These are phyloP conservation scores for Perognathus longimembris DNA, from an alignment of 2,113 vertebrate species.

Conservation along the genomic window DNA sequence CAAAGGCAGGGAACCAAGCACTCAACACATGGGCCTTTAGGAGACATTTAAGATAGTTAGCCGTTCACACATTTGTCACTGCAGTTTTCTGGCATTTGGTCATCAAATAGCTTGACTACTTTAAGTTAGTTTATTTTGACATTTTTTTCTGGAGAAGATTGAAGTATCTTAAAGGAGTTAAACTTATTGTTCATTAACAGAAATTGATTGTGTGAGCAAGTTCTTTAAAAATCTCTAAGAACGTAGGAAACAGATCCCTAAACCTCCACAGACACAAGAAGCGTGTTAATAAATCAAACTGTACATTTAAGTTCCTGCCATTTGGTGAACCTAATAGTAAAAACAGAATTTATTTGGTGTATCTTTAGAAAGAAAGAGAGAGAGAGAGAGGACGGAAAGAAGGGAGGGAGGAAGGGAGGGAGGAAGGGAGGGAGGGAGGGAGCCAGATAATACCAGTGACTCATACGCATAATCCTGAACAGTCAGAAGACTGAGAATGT, in stretches of 20 bases:
- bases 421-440: too few species aligned
- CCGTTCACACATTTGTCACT: background rate
- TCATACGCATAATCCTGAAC: too few species aligned
- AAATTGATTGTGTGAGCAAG: background rate
- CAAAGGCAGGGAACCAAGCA: too few species aligned
- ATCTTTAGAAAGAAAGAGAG: background rate
- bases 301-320: background rate
- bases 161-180: background rate
- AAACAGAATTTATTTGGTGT: background rate
- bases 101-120: background rate
- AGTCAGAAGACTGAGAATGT: too few species aligned
- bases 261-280: background rate
- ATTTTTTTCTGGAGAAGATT: background rate
- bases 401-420: too few species aligned
- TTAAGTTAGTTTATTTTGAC: conserved; percentile 19
- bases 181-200: background rate
- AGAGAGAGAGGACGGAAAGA: too few species aligned
- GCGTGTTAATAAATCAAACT: background rate
- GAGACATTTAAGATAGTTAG: background rate
- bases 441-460: too few species aligned
- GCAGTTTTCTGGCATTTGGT: background rate
- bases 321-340: background rate
- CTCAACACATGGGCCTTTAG: background rate
- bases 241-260: conserved; percentile 12
- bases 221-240: conserved; percentile 5